These are phyloP conservation scores for Dipodomys stephensi DNA, from an alignment of 2,113 vertebrate species.

Conservation along the genomic window DNA sequence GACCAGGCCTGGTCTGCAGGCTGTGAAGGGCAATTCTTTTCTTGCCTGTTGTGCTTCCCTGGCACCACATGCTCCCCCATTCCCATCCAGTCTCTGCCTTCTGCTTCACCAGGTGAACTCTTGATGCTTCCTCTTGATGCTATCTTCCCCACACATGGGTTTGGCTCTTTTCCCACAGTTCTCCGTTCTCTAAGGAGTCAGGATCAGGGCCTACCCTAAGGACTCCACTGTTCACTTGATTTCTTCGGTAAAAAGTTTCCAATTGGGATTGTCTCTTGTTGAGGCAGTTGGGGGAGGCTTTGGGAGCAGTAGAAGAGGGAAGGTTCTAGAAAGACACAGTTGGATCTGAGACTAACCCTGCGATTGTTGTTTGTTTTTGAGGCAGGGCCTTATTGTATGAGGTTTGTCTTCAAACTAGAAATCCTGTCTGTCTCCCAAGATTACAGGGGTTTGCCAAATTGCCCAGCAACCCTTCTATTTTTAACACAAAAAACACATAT, in stretches of 20 bases:
- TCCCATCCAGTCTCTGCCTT: neutral
- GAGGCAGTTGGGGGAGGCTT: too few relatives aligned
- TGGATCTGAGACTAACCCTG: neutral
- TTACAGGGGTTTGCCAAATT: neutral
- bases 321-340: neutral
- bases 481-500: neutral
- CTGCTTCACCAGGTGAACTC: fast-evolving
- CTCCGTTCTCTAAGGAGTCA: neutral
- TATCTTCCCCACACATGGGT: neutral
- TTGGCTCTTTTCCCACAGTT: neutral
- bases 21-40: neutral
- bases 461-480: neutral
- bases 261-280: neutral
- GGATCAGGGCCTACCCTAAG: neutral
- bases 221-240: neutral
- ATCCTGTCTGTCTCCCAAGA: neutral
- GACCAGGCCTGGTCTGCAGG: neutral
- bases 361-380: neutral
- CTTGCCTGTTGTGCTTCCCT: neutral
- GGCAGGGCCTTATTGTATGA: neutral
- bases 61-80: neutral
- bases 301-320: too few relatives aligned
- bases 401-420: neutral
- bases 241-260: neutral
- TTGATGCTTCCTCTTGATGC: neutral